These are phyloP conservation scores for Drosophila nigromelanica DNA, from an alignment of 1,140 invertebrate species.

Conservation along the genomic window DNA sequence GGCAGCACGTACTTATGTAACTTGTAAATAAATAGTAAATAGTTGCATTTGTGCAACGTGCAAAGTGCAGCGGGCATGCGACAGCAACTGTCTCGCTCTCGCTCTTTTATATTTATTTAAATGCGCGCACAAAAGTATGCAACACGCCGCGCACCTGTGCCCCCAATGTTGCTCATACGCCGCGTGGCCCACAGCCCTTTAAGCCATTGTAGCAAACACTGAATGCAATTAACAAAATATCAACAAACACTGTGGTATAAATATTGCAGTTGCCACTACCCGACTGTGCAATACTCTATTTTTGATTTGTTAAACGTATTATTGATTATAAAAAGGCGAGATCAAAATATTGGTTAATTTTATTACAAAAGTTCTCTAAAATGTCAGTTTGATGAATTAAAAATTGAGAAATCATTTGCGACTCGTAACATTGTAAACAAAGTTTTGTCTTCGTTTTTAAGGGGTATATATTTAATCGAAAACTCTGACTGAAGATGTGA, in stretches of 20 bases:
- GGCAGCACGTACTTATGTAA: constrained; percentile 47
- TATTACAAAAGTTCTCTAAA: too few species aligned
- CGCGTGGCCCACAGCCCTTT: neutral
- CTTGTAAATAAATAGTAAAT: constrained; percentile 54
- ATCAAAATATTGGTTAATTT: too few species aligned
- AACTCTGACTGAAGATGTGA: too few species aligned
- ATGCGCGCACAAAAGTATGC: constrained; percentile 42
- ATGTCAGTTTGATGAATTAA: too few species aligned
- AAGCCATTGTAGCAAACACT: neutral
- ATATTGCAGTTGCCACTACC: neutral
- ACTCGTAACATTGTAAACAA: too few species aligned
- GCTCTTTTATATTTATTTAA: constrained; percentile 29
- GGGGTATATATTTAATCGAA: too few species aligned
- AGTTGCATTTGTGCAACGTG: constrained; percentile 37
- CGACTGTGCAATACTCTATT: neutral
- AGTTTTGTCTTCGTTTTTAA: too few species aligned
- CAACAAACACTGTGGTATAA: neutral
- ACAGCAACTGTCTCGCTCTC: neutral
- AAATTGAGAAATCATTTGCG: too few species aligned
- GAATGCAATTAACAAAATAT: constrained; percentile 18
- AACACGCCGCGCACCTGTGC: constrained; percentile 2
- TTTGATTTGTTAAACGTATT: neutral
- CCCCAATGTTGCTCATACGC: neutral
- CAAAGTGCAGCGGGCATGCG: neutral
- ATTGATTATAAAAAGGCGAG: neutral